Conservation (phyloP, 2,797 vertebrate genomes). For the Enteromius anoplus region DNA sequence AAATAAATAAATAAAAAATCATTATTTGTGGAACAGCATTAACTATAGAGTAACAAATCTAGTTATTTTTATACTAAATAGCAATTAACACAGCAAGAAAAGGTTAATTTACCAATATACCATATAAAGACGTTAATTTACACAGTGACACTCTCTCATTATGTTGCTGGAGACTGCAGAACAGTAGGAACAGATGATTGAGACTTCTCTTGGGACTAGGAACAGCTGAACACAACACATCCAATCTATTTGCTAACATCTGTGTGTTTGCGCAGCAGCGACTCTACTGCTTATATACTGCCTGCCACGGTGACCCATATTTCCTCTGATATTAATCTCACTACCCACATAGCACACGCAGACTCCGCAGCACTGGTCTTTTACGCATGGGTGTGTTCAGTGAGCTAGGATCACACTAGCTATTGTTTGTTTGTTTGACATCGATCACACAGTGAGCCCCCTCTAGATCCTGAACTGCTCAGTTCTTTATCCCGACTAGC, state of each 20-base stretch:
- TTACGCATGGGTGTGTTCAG: neutral
- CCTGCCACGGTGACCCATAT: constrained; percentile 56
- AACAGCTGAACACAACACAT: constrained; percentile 44
- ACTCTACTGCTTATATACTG: constrained; percentile 34
- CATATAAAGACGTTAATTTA: neutral
- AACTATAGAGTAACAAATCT: neutral
- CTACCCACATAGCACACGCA: constrained; percentile 22
- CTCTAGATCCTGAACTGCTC: neutral
- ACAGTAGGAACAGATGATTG: constrained; percentile 31
- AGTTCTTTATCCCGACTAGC: neutral
- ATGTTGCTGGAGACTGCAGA: constrained; percentile 32
- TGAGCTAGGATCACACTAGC: neutral
- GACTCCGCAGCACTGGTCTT: neutral
- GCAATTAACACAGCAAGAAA: neutral
- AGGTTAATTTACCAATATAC: neutral
- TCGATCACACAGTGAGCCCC: neutral
- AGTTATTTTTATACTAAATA: neutral
- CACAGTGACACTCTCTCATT: neutral
- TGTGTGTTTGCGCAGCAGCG: constrained; percentile 52
- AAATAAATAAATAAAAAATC: neutral
- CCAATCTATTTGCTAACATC: constrained; percentile 30
- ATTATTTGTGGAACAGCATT: neutral
- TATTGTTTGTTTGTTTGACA: constrained; percentile 2
- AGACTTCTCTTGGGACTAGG: constrained; percentile 24
- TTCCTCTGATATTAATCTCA: constrained; percentile 44